Evolutionary conservation across 2,797 vertebrate genomes (phyloP), one percentile per base, ranked within the genome.

Genomic region (Helostoma temminkii): DNA sequence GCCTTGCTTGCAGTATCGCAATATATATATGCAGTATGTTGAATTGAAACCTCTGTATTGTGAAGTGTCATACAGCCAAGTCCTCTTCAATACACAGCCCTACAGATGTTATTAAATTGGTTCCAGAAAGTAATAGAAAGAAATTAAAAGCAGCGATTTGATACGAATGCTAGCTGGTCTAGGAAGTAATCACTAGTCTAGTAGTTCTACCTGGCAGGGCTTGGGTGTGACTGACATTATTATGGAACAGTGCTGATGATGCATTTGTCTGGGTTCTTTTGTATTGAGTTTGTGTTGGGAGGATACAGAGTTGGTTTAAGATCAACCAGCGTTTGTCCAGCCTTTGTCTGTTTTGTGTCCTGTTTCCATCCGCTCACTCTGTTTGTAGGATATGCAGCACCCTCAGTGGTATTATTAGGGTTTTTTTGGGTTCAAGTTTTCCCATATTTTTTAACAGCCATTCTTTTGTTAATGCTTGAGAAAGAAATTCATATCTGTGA

Each of bases 281-380:
- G 54, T 73, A 49, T 64, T 61, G 37, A 18, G 10, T 42, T 36
- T 49, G 25, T 43, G 14, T n/a, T 25, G 48, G 9, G 22, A 34
- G 28, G 24, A 26, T 60, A 45, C 18, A 18, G 26, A 46, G 37
- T 65, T 25, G 21, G 61, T 46, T 50, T 28, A 54, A 8, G 28
- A 66, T 36, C 50, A 74, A 58, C 50, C 37, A 52, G 68, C 68
- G 54, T 18, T 5, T 32, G 37, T 41, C 68, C 6, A 56, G 37
- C 28, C 42, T 41, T 15, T 12, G n/a, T 26, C 39, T 28, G 1
- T 22, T 16, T 28, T 43, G 57, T 41, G 3, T 41, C 6, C 47
- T 41, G 24, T 7, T 30, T 36, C 12, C 57, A 21, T 9, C 16
- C 30, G 15, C 5, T 37, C 6, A 26, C 36, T n/a, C 43, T 21